Base-by-base conservation (phyloP, 2,888 invertebrate genomes). In the Dyspetes luteomarginatus region DNA sequence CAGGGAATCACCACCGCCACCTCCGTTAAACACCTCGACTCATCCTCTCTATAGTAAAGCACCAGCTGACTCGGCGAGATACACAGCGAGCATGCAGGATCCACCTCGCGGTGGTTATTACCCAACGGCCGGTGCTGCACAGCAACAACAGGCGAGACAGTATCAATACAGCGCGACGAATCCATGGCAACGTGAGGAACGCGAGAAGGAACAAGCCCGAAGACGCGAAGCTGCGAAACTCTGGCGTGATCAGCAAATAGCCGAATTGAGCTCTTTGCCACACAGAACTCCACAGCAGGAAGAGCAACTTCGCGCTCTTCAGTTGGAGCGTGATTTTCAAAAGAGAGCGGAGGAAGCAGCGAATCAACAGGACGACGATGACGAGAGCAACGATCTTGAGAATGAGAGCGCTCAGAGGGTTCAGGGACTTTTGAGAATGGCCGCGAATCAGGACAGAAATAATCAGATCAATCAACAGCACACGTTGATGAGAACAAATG, bases 131-230 rank as follows among this genome's bases (percentile, higher is more conserved):
- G 83, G 84, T 60, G 74, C 91, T 85, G 83, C 89, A 82, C 92
- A 92, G 12, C 64, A 64, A 43, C 74, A 74, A n/a, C 92, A 91
- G 48, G 91, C 91, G 19, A 91, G 92, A 17, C 93, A 92, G 78
- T 92, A 92, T 84, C 93, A 92, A 58, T 93, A 92, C 77, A 91
- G 89, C 78, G 93, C 93, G 28, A 92, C 95, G 86, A 97, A 97
- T 93, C 98, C 98, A 0, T 98, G 98, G 98, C 97, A 98, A 88
- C 94, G 98, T 26, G 98, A 98, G 93, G 98, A 98, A 91, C 95
- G 96, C 86, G 98, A 98, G 93, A 95, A 96, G 92, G 96, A 96
- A 89, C 93, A 94, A 86, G 95, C 95, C 85, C 93, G 95, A 67
- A 93, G 96, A 74, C 93, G 96, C 79, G 96, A 96, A 88, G 96